These are phyloP conservation scores for Nipponia nippon DNA, from an alignment of 2,113 vertebrate genomes.

Conservation along the genomic window DNA sequence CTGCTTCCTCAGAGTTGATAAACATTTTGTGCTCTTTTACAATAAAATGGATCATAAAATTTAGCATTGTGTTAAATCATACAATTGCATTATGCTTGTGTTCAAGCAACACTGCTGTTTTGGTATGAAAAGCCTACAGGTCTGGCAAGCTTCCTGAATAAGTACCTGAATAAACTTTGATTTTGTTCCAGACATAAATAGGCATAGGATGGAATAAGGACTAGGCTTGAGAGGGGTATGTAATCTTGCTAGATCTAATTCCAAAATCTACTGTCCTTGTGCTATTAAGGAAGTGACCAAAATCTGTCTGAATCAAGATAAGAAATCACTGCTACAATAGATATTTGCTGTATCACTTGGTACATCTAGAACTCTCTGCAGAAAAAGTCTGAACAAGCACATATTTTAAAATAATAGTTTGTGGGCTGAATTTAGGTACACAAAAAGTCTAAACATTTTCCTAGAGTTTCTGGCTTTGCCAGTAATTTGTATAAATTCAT, in stretches of 20 bases:
- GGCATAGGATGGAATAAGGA: background rate
- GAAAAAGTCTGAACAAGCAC: background rate
- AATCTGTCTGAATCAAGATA: background rate
- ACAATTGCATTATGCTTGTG: background rate
- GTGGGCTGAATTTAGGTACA: background rate
- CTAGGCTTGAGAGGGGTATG: background rate
- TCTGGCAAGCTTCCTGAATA: background rate
- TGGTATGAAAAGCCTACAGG: background rate
- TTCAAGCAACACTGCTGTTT: background rate
- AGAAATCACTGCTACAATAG: background rate
- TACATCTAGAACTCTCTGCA: background rate
- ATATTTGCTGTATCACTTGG: background rate
- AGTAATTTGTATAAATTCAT: background rate
- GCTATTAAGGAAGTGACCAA: background rate
- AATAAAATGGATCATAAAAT: background rate
- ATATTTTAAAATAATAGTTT: background rate
- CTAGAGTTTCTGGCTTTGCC: background rate
- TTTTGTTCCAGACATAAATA: background rate
- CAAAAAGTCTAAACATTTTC: background rate
- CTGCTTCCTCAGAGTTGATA: background rate
- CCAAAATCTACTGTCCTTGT: background rate
- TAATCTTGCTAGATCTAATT: background rate
- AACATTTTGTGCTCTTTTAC: background rate
- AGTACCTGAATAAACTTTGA: background rate
- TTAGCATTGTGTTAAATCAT: background rate